phyloP scores from a whole-genome alignment of 2,113 vertebrate genomes.

The Aldabrachelys gigantea region DNA sequence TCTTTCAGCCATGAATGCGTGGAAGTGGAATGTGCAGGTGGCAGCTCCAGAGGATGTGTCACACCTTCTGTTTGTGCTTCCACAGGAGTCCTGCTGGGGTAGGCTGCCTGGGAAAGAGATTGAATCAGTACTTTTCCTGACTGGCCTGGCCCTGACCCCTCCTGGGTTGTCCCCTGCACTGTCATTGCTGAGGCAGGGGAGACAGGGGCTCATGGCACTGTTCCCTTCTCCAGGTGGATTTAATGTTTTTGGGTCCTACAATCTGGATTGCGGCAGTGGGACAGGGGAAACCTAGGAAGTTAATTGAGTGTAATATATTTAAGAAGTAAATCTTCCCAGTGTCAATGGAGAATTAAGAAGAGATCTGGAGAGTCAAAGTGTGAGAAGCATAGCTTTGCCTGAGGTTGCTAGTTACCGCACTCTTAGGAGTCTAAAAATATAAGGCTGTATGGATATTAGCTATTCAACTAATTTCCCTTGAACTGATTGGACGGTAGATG shows the following conservation, averaged over 20 bases:
- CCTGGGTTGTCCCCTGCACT: background rate
- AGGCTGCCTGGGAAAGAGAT: background rate
- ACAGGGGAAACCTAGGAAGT: background rate
- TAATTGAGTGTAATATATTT: background rate
- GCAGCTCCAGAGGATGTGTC: too few species aligned
- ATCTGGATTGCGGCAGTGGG: background rate
- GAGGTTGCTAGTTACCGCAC: background rate
- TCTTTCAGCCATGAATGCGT: rapidly evolving
- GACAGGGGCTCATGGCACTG: background rate
- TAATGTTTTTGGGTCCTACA: background rate
- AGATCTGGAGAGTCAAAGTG: background rate
- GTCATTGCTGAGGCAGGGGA: background rate
- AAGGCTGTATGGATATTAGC: background rate
- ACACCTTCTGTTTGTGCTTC: background rate
- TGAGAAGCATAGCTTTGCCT: background rate
- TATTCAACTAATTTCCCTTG: background rate
- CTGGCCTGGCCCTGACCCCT: background rate
- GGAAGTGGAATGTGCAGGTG: background rate
- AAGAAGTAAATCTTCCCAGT: background rate
- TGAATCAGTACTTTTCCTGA: background rate
- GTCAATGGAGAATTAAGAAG: constrained; percentile 17
- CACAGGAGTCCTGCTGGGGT: background rate
- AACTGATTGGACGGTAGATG: background rate
- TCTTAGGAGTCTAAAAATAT: background rate
- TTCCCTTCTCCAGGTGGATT: background rate